Conservation (phyloP, 1,140 invertebrate genomes). For the Xylocopa sonorina region DNA sequence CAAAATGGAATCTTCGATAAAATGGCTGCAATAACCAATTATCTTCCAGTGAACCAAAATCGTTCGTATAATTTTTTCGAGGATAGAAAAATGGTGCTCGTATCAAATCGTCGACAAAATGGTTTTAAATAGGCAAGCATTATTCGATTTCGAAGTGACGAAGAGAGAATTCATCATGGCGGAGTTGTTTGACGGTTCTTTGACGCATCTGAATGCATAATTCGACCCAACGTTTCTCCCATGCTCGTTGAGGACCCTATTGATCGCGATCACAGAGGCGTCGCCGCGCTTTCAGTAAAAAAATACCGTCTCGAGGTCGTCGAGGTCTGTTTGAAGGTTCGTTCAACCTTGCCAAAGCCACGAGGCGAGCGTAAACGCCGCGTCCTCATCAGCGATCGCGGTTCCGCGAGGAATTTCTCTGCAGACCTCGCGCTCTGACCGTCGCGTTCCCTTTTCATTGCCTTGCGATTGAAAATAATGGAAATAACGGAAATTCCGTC, state of each 20-base stretch:
- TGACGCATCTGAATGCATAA: background rate
- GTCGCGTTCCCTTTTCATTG: background rate
- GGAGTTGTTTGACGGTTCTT: background rate
- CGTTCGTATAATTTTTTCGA: no score
- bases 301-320: slow-evolving; percentile 43
- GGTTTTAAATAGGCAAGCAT: background rate
- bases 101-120: background rate
- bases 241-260: background rate
- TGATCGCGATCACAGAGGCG: slow-evolving; percentile 18
- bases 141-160: background rate
- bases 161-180: background rate
- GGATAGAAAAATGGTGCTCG: background rate
- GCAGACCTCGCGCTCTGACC: slow-evolving; percentile 2
- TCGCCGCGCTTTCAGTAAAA: background rate
- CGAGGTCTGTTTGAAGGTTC: slow-evolving; percentile 49
- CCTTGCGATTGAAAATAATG: background rate
- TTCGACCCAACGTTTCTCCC: background rate
- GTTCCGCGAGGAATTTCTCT: slow-evolving; percentile 1
- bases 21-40: no score
- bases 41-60: no score
- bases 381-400: background rate
- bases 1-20: no score
- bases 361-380: slow-evolving; percentile 29
- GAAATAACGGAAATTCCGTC: no score
- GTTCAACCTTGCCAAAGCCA: slow-evolving; percentile 61